Evolutionary conservation across 2,113 vertebrate genomes (phyloP), one percentile per base, ranked within the genome.

Genomic region (Dryoscopus gambensis): DNA sequence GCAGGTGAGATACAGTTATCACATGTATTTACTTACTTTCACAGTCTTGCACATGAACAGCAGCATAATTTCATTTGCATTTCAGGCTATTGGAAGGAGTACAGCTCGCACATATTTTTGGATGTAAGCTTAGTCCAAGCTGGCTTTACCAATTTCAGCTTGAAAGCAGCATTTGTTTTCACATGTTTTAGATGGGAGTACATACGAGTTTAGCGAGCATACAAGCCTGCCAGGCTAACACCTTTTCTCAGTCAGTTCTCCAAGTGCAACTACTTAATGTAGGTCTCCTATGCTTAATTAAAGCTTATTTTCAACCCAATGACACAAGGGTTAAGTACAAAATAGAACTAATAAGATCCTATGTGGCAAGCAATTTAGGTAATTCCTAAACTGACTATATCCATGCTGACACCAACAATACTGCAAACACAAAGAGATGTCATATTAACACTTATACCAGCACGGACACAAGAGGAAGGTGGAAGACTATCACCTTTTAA

Each of bases 161-260:
- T 46, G 68, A 82, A 94, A 91, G 67, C 33, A 71, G 59, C 22
- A 79, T 35, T 63, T 91, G 74, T 53, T 91, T 84, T 79, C 47
- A 85, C 42, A n/a, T 13, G 24, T 76, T 96, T 93, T n/a, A 50
- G 8, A 84, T 35, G 33, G 52, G n/a, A 59, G 13, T 5, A 55
- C 18, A 18, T 28, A 55, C 0, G 1, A 87, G 87, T 25, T 50
- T 30, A 46, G 42, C 0, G 5, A 93, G 46, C 21, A 13, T 1
- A 50, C 7, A 79, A 82, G 23, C 57, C 49, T 82, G 80, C 40
- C 40, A 82, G 60, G 39, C 49, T 57, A 70, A 82, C 27, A 69
- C 23, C 33, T 95, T 53, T 88, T 69, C 64, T 81, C 71, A 69
- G 57, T 46, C 57, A 50, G 40, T 46, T 84, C 70, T 87, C 53